Evolutionary conservation across 2,797 vertebrate genomes (phyloP), one percentile per base, ranked within the genome.

Genomic region (Pseudochirops cupreus): DNA sequence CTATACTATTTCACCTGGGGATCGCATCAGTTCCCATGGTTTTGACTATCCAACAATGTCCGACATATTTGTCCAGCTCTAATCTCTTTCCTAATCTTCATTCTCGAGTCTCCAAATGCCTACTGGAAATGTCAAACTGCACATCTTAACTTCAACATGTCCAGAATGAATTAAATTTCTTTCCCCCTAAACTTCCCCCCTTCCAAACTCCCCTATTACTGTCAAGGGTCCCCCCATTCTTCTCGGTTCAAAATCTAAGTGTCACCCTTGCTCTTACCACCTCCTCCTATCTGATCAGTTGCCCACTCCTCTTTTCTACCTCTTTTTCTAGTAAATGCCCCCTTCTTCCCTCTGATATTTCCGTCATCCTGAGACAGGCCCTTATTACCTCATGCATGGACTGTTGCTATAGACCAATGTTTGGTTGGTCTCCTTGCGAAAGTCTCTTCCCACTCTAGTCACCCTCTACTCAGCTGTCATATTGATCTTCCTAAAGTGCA

Each of bases 211-310:
- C 6, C 2, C 7, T 46, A 24, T 46, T 46, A 21, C 18, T 82
- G n/a, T 39, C 67, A 46, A 82, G 21, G n/a, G 6, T n/a, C 21
- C 18, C n/a, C 9, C 16, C 67, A 82, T 82, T 39, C 18, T 82
- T 67, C 18, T 46, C 2, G n/a, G 18, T 74, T 74, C 16, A 67
- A 62, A n/a, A 18, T 13, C 33, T 18, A 67, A 33, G 14, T n/a
- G 33, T 67, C n/a, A 39, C 21, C 18, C 67, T 74, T 16, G 1
- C n/a, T 39, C n/a, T 74, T 21, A 9, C 67, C n/a, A 39, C n/a
- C 2, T 1, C 6, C 33, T n/a, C 31, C 5, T n/a, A 39, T 39
- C 6, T 1, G 0, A 9, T 39, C n/a, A 21, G n/a, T 39, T 74
- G 1, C 16, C 6, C 18, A 39, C 5, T 39, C n/a, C 67, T 74